Evolutionary conservation across 2,797 vertebrate species (phyloP).

Genomic region (Garrulus glandarius): DNA sequence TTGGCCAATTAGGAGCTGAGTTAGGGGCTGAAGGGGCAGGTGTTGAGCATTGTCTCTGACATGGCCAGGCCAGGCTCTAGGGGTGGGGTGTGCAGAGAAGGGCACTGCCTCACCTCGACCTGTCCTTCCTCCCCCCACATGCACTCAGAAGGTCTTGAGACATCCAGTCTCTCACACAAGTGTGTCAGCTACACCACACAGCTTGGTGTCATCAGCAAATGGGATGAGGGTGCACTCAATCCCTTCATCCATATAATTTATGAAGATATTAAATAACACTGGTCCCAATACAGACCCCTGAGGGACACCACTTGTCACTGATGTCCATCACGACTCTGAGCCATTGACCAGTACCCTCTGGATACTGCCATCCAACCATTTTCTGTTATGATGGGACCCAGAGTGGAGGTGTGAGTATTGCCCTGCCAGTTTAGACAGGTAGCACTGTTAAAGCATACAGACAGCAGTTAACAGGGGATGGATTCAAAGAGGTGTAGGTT

Average conservation of each 20-base stretch:
- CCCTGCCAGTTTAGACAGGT: not conserved
- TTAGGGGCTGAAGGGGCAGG: not conserved
- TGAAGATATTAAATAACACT: not conserved
- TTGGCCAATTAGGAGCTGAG: not conserved
- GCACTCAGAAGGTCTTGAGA: not conserved
- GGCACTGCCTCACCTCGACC: too few species aligned
- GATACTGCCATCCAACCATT: not conserved
- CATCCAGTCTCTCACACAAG: not conserved
- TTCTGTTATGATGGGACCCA: not conserved
- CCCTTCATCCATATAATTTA: rapidly evolving
- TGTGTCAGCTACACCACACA: not conserved
- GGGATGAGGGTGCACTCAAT: rapidly evolving
- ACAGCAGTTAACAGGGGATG: not conserved
- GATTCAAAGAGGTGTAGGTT: not conserved
- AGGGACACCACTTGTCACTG: not conserved
- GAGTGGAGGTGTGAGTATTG: not conserved
- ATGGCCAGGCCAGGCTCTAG: not conserved
- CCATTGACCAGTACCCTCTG: not conserved
- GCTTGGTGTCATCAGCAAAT: not conserved
- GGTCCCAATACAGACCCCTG: not conserved
- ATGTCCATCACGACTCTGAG: not conserved
- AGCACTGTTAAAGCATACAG: not conserved
- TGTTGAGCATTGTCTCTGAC: not conserved
- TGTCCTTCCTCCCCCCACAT: rapidly evolving
- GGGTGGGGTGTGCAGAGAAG: rapidly evolving